phyloP scores from a whole-genome alignment of 2,888 invertebrate genomes.

The Drosophila ustulata region DNA sequence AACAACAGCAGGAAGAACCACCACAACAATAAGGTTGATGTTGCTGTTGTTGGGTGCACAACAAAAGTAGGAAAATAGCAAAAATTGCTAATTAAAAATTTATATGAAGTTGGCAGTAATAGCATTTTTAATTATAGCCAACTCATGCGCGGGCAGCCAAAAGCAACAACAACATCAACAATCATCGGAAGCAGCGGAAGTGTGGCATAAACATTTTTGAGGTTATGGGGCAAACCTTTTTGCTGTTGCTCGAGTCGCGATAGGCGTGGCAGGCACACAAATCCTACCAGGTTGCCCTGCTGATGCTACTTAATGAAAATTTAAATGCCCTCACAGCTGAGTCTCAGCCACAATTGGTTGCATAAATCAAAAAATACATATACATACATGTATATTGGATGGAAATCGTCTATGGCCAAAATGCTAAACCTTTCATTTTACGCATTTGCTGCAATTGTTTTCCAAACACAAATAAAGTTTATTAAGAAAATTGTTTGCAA shows the following conservation, averaged over 20 bases:
- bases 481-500: conserved; percentile 10
- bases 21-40: conserved; percentile 51
- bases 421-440: conserved; percentile 5
- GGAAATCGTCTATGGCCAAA: conserved; percentile 19
- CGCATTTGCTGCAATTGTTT: conserved; percentile 13
- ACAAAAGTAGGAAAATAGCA: conserved; percentile 83
- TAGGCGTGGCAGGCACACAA: conserved; percentile 26
- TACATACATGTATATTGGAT: conserved; percentile 11
- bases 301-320: conserved; percentile 58
- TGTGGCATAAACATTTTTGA: conserved; percentile 78
- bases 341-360: conserved; percentile 8
- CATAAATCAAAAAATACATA: conserved; percentile 36
- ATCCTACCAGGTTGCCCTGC: conserved; percentile 32
- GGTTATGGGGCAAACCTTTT: conserved; percentile 72
- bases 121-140: conserved; percentile 84
- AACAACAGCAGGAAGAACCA: conserved; percentile 47
- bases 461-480: conserved; percentile 3
- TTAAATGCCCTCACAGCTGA: conserved; percentile 40
- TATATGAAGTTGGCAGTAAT: conserved; percentile 84
- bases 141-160: conserved; percentile 72
- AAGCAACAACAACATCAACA: conserved; percentile 27
- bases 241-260: conserved; percentile 48
- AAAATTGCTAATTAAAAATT: conserved; percentile 84
- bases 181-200: conserved; percentile 66
- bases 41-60: conserved; percentile 28